A percentile compares a stretch with the other conserved stretches of the same genome.
These are phyloP conservation scores for Axis porcinus DNA, from an alignment of 2,113 vertebrate genomes.

Conservation along the genomic window DNA sequence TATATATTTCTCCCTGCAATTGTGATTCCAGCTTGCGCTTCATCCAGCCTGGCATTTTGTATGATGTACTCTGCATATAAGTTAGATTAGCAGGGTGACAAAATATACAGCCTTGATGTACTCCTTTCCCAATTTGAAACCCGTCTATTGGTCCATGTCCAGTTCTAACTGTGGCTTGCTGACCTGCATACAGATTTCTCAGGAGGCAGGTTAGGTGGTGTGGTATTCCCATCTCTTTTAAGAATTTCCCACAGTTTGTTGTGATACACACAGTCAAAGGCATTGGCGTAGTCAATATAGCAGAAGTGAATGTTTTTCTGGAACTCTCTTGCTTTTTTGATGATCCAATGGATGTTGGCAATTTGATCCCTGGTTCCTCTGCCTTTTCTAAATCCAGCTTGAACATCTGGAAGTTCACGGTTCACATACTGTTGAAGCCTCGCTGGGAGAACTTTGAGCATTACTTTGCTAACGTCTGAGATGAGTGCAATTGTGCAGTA, in stretches of 20 bases:
- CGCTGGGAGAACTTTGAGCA: background rate
- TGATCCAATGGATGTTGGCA: background rate
- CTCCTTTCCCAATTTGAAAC: background rate
- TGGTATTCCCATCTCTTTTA: background rate
- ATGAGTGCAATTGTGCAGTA: background rate
- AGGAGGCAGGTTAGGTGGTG: background rate
- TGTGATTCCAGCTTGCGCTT: background rate
- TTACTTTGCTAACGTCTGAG: background rate
- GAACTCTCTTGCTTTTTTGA: rapidly evolving
- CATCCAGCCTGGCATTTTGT: background rate
- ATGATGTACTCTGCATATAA: background rate
- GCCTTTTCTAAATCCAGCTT: background rate
- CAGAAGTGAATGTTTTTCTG: background rate
- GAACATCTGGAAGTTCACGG: background rate
- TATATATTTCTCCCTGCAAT: background rate
- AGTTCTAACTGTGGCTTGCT: background rate
- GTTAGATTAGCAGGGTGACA: background rate
- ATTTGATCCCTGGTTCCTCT: background rate
- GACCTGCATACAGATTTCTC: background rate
- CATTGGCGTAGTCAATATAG: background rate
- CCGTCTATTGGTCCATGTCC: background rate
- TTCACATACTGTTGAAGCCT: rapidly evolving
- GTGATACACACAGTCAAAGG: background rate
- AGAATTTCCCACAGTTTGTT: background rate
- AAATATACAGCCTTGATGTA: background rate